Conservation (phyloP, 2,888 invertebrate species). For the Bombyx huttoni region DNA sequence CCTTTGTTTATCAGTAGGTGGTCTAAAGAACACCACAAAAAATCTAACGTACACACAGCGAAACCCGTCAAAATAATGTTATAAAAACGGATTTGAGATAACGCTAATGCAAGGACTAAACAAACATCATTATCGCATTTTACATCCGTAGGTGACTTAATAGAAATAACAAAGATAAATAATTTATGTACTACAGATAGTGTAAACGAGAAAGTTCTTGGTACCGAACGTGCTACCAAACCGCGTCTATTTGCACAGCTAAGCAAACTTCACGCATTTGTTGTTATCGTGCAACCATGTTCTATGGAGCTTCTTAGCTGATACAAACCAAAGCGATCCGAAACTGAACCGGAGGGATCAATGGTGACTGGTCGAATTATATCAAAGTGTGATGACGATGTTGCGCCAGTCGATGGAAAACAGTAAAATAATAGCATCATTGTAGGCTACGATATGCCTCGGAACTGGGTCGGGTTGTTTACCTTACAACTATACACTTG, state of each 20-base stretch:
- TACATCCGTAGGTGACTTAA: slow-evolving; percentile 29
- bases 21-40: slow-evolving; percentile 10
- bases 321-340: slow-evolving; percentile 11
- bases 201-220: slow-evolving; percentile 55
- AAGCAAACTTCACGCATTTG: slow-evolving; percentile 51
- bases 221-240: slow-evolving; percentile 58
- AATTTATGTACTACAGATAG: slow-evolving; percentile 35
- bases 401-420: slow-evolving; percentile 34
- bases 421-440: slow-evolving; percentile 38
- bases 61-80: background rate
- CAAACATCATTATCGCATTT: slow-evolving; percentile 25
- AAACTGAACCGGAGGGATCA: slow-evolving; percentile 23
- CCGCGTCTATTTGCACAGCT: slow-evolving; percentile 62
- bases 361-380: slow-evolving; percentile 28
- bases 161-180: slow-evolving; percentile 42
- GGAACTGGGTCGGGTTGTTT: slow-evolving; percentile 43
- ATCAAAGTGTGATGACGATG: slow-evolving; percentile 46
- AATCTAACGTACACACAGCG: slow-evolving; percentile 3
- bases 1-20: slow-evolving; percentile 26
- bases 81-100: background rate
- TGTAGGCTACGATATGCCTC: slow-evolving; percentile 27
- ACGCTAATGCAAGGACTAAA: slow-evolving; percentile 2
- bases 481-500: slow-evolving; percentile 32
- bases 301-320: slow-evolving; percentile 10
- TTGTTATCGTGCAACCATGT: slow-evolving; percentile 43